Base-by-base conservation (phyloP, 1,140 invertebrate species). In the Heliconius hermathena region DNA sequence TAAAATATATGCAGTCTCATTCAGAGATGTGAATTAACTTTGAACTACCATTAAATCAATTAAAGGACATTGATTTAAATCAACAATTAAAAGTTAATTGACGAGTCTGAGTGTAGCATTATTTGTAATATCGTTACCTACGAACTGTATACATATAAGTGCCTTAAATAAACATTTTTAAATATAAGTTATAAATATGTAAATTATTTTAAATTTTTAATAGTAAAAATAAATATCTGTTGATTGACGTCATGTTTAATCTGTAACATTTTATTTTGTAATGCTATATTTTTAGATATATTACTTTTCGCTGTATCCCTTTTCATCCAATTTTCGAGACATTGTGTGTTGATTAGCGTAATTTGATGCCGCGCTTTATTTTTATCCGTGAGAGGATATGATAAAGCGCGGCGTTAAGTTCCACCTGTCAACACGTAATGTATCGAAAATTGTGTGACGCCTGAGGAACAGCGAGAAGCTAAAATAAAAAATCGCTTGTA, bases 121-220 rank as follows among this genome's bases (percentile, higher is more conserved):
- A 29, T 60, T 22, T 36, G 49, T 74, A 75, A 52, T 66, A 46
- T 41, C 60, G 74, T 76, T 76, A 76, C 74, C 74, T 76, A 76
- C 71, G 74, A 71, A 74, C 70, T 41, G 54, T 76, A 41, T 70
- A 66, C 26, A 41, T 76, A 52, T n/a, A 76, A 76, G 60, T 76
- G 60, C 74, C 60, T 76, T 76, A 70, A 29, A 76, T 66, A 13
- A n/a, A 66, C 26, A 11, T 66, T 16, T 26, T 66, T 66, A 13
- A 13, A 13, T 29, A 5, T 66, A 66, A 66, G 60, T 66, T 76
- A 41, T 66, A 76, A n/a, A 66, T 41, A 76, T 76, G 74, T 76
- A 76, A 76, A 76, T 76, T 76, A 76, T 76, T 71, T 76, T 29
- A 29, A 76, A 29, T 66, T 71, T 76, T 29, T 66, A 76, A 46